Evolutionary conservation across 2,888 invertebrate species (phyloP).

Genomic region (Agrenia bidenticulata): DNA sequence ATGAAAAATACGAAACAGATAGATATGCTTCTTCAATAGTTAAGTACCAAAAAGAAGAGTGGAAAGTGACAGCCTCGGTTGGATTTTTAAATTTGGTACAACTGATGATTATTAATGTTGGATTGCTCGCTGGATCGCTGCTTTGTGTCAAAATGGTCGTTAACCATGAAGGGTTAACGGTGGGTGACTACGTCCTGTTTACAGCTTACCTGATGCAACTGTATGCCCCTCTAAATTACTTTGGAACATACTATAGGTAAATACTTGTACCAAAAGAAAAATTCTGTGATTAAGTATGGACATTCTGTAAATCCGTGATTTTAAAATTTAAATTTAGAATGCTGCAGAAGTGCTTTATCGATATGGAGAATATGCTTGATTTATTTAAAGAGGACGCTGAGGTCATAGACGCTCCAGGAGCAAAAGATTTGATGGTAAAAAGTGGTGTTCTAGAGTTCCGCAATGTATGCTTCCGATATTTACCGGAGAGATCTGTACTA

Average conservation of each 20-base stretch:
- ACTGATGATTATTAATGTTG: conserved; percentile 83
- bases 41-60: conserved; percentile 63
- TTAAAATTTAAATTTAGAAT: too few species aligned
- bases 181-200: conserved; percentile 95
- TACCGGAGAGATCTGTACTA: conserved; percentile 73
- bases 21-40: conserved; percentile 79
- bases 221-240: conserved; percentile 95
- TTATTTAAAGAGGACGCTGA: conserved; percentile 83
- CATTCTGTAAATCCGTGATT: too few species aligned
- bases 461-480: conserved; percentile 86
- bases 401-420: conserved; percentile 78
- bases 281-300: neutral
- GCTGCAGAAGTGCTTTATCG: conserved; percentile 95
- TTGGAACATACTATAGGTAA: conserved; percentile 95
- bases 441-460: conserved; percentile 79
- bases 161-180: conserved; percentile 66
- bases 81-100: conserved; percentile 89
- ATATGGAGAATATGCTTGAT: conserved; percentile 99
- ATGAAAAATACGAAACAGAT: conserved; percentile 86
- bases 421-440: conserved; percentile 68
- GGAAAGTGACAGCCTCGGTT: conserved; percentile 78
- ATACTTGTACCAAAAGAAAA: neutral
- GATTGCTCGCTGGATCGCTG: conserved; percentile 81
- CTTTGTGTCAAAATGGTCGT: conserved; percentile 86
- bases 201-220: conserved; percentile 91